These are phyloP conservation scores for Berghia stephanieae DNA, from an alignment of 1,140 invertebrate species.

Conservation along the genomic window DNA sequence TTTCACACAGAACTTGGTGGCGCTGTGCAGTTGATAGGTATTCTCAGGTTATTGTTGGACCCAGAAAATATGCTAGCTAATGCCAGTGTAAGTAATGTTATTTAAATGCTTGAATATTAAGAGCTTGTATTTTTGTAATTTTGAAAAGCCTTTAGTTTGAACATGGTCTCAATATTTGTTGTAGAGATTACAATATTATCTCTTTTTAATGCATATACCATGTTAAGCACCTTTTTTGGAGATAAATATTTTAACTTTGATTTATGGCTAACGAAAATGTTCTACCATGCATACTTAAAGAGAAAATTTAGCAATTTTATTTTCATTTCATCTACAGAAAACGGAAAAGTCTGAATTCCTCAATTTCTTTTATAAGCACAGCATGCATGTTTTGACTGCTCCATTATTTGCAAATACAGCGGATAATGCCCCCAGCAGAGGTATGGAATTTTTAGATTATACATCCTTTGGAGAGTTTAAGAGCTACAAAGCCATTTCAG, in stretches of 20 bases:
- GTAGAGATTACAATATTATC: no score
- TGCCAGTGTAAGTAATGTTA: slow-evolving; percentile 79
- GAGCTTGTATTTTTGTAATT: no score
- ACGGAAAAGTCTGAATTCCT: slow-evolving; percentile 98
- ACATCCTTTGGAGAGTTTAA: not conserved
- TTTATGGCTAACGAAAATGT: no score
- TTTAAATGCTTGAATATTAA: no score
- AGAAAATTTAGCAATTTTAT: not conserved
- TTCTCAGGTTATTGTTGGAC: slow-evolving; percentile 92
- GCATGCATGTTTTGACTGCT: slow-evolving; percentile 92
- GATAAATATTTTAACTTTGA: no score
- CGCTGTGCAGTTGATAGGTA: slow-evolving; percentile 93
- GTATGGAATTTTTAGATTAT: slow-evolving; percentile 44
- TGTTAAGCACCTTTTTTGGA: no score
- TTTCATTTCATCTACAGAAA: slow-evolving; percentile 71
- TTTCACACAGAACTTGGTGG: slow-evolving; percentile 90
- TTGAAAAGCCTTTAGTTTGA: no score
- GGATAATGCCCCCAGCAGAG: slow-evolving; percentile 82
- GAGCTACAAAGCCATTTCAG: no score
- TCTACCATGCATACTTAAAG: no score
- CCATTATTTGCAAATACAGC: slow-evolving; percentile 90
- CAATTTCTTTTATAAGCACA: slow-evolving; percentile 98
- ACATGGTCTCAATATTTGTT: no score
- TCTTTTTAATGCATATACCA: no score
- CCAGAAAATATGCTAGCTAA: slow-evolving; percentile 96